These are phyloP conservation scores for Druceiella hillmani DNA, from an alignment of 2,888 invertebrate species.

Conservation along the genomic window DNA sequence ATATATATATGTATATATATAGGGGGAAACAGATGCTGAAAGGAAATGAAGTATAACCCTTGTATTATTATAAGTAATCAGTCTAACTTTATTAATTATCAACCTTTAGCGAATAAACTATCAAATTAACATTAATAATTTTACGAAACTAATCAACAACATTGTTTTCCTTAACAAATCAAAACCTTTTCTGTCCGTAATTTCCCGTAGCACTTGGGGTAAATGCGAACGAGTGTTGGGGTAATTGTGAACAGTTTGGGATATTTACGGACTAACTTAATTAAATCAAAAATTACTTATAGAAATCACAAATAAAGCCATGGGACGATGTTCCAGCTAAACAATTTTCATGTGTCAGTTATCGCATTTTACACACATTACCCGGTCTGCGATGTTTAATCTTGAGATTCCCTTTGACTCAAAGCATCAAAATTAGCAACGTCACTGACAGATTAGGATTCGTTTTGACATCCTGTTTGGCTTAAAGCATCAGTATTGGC, in stretches of 20 bases:
- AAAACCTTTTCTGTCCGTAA: conserved; percentile 15
- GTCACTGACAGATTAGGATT: conserved; percentile 12
- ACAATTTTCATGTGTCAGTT: conserved; percentile 16
- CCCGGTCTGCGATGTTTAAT: too few relatives aligned
- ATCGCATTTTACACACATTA: conserved; percentile 13
- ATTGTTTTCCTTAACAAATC: conserved; percentile 13
- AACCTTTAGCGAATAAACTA: conserved; percentile 12
- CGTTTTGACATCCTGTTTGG: conserved; percentile 9
- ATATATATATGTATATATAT: too few relatives aligned
- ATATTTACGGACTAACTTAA: conserved; percentile 13
- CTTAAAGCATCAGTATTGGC: conserved; percentile 6
- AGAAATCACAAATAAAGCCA: conserved; percentile 15
- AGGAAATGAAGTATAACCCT: conserved; percentile 10
- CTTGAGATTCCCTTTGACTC: conserved; percentile 9
- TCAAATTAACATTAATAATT: conserved; percentile 12
- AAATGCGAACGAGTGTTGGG: conserved; percentile 9
- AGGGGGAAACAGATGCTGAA: conserved; percentile 19
- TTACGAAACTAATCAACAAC: conserved; percentile 15
- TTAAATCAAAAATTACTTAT: conserved; percentile 5
- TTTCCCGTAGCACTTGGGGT: conserved; percentile 9
- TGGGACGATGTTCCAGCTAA: conserved; percentile 10
- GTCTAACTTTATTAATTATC: conserved; percentile 19
- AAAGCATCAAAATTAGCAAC: conserved; percentile 7
- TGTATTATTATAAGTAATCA: too few relatives aligned
- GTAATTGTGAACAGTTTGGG: conserved; percentile 12